phyloP scores from a whole-genome alignment of 2,888 invertebrate genomes.

The Tinea trinotella region DNA sequence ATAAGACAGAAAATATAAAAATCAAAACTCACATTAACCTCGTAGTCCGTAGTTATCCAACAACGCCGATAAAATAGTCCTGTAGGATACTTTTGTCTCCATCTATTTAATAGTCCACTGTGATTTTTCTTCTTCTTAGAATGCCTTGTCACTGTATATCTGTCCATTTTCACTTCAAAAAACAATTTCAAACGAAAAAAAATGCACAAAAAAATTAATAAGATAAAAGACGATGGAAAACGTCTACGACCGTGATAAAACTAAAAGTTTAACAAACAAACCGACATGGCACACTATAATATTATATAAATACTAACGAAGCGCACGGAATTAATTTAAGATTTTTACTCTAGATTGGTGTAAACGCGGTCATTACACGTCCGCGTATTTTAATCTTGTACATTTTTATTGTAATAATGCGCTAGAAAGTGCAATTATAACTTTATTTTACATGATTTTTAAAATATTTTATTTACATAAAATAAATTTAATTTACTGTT shows the following conservation, averaged over 20 bases:
- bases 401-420: background rate
- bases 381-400: constrained; percentile 5
- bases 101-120: constrained; percentile 51
- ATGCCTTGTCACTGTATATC: constrained; percentile 52
- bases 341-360: constrained; percentile 38
- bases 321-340: constrained; percentile 49
- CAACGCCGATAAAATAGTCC: constrained; percentile 43
- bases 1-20: no score
- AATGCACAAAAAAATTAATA: constrained; percentile 21
- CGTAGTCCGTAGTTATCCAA: constrained; percentile 56
- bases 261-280: constrained; percentile 49
- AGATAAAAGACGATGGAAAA: constrained; percentile 40
- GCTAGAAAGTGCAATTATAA: constrained; percentile 5
- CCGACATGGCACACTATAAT: constrained; percentile 40
- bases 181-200: background rate
- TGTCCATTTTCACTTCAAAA: constrained; percentile 42
- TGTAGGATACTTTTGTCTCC: constrained; percentile 49
- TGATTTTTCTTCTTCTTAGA: constrained; percentile 45
- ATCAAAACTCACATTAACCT: constrained; percentile 59
- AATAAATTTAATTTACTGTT: no score
- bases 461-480: no score
- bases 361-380: constrained; percentile 22
- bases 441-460: no score
- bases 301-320: constrained; percentile 56
- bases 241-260: constrained; percentile 41